Conservation (phyloP, 2,888 invertebrate genomes). For the Ganaspis brasiliensis region DNA sequence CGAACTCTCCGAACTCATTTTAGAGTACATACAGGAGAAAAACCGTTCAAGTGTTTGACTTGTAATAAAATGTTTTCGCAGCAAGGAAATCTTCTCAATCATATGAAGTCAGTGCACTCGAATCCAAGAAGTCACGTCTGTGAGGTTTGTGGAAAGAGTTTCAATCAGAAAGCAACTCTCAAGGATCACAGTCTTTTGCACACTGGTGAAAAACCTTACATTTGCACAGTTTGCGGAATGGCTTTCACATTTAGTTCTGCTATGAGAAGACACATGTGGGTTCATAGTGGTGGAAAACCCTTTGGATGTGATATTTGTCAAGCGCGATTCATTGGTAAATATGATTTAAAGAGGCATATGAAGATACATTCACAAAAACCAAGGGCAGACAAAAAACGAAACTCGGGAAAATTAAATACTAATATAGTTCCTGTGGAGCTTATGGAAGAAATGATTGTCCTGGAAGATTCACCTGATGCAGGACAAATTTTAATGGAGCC, state of each 20-base stretch:
- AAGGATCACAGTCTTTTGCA: constrained; percentile 76
- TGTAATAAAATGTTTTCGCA: constrained; percentile 82
- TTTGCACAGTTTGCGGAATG: constrained; percentile 75
- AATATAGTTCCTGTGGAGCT: constrained; percentile 51
- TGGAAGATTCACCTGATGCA: constrained; percentile 56
- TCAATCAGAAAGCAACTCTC: constrained; percentile 77
- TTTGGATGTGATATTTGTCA: constrained; percentile 74
- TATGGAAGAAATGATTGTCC: constrained; percentile 52
- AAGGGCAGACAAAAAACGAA: constrained; percentile 61
- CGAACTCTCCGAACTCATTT: constrained; percentile 83
- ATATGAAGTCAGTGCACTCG: constrained; percentile 72
- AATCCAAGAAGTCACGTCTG: constrained; percentile 77
- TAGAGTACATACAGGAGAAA: constrained; percentile 84
- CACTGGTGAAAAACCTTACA: constrained; percentile 77
- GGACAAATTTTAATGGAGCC: constrained; percentile 72
- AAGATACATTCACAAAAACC: constrained; percentile 73
- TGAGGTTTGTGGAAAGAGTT: constrained; percentile 77
- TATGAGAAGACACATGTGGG: constrained; percentile 76
- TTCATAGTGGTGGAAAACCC: constrained; percentile 74
- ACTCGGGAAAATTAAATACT: constrained; percentile 49
- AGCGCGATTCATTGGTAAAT: constrained; percentile 76
- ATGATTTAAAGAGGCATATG: constrained; percentile 77
- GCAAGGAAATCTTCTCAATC: constrained; percentile 76
- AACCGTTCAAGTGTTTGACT: constrained; percentile 83
- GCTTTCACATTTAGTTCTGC: constrained; percentile 78